Percentiles rank a stretch among this genome's conserved stretches.
Evolutionary conservation across 1,140 invertebrate genomes (phyloP).

Genomic region (Trachelipus rathkii): DNA sequence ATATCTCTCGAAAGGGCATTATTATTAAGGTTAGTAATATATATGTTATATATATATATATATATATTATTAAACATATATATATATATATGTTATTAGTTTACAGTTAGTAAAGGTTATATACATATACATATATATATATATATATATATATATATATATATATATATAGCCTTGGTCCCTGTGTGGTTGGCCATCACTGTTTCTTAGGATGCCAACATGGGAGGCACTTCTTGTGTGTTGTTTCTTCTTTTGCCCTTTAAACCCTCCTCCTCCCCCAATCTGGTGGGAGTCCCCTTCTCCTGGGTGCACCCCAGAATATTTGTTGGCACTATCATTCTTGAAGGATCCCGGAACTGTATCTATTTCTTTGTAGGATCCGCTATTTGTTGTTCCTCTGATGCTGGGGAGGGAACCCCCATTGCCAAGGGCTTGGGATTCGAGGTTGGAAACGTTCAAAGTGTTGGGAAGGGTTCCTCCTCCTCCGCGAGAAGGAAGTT

Average conservation of each 20-base stretch:
- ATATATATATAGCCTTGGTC: neutral
- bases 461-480: neutral
- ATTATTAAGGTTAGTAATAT: no score
- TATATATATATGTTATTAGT: no score
- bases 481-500: neutral
- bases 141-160: neutral
- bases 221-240: neutral
- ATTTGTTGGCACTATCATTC: no score
- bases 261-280: neutral
- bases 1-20: no score
- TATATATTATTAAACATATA: no score
- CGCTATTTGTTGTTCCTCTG: neutral
- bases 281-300: neutral
- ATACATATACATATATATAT: neutral
- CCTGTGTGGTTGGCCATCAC: neutral
- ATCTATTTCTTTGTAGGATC: neutral
- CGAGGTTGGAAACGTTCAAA: no score
- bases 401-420: neutral
- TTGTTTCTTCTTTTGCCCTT: neutral
- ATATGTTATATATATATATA: no score
- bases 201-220: neutral
- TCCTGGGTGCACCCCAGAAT: neutral
- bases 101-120: neutral
- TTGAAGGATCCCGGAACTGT: no score
- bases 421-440: neutral